Percentiles rank a stretch among this genome's conserved stretches.
phyloP scores from a whole-genome alignment of 2,797 vertebrate species.

The Tangara arthus region DNA sequence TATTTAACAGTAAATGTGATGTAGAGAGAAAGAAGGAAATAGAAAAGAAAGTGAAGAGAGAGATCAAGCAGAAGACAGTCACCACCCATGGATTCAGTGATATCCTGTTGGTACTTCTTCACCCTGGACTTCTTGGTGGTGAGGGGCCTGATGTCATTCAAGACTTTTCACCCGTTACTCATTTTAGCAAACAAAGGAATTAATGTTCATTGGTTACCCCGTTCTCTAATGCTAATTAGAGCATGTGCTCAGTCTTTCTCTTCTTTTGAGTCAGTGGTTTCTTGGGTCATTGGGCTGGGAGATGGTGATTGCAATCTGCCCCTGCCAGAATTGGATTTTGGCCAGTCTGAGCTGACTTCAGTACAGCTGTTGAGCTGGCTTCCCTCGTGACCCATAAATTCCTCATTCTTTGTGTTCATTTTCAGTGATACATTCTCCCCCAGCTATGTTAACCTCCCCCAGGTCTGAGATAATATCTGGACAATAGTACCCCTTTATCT shows the following conservation, averaged over 20 bases:
- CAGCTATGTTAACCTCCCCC: neutral
- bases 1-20: neutral
- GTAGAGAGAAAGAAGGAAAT: neutral
- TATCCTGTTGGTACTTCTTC: neutral
- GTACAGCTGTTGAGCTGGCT: neutral
- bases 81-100: neutral
- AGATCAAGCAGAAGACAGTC: neutral
- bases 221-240: neutral
- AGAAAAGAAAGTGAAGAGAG: neutral
- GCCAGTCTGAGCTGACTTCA: neutral
- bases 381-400: neutral
- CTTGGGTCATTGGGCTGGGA: neutral
- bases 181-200: neutral
- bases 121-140: neutral
- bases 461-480: neutral
- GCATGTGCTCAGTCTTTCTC: neutral
- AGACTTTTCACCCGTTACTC: neutral
- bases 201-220: neutral
- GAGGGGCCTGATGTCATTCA: neutral
- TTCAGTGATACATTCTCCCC: neutral
- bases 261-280: neutral
- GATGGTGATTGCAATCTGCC: fast-evolving
- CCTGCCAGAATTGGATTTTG: neutral
- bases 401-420: neutral
- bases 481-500: neutral